Conservation (phyloP, 2,113 vertebrate species). For the Mungos mungo region DNA sequence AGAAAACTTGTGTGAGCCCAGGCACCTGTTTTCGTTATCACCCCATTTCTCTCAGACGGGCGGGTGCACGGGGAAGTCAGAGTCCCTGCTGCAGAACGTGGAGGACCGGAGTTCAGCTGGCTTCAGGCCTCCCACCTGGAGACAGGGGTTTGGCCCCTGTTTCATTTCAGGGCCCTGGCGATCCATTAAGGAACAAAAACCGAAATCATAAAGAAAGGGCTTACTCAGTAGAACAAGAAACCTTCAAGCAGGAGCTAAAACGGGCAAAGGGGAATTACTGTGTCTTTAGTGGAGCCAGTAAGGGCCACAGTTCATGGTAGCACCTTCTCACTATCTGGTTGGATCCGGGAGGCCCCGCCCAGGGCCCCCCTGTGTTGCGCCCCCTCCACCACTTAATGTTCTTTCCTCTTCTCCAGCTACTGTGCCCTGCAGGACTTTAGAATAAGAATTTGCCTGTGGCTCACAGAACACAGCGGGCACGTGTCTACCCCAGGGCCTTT, state of each 20-base stretch:
- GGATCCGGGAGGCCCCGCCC: neutral
- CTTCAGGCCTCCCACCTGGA: neutral
- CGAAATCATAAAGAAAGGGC: neutral
- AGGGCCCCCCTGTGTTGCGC: neutral
- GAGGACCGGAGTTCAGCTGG: neutral
- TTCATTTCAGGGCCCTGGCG: neutral
- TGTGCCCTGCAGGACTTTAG: neutral
- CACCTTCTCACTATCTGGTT: neutral
- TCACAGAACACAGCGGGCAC: neutral
- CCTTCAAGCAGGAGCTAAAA: neutral
- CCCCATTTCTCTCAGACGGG: neutral
- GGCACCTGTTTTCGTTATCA: neutral
- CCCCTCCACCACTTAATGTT: neutral
- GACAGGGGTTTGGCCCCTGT: neutral
- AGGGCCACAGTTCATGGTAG: neutral
- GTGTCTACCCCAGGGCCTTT: neutral
- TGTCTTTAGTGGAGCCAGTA: neutral
- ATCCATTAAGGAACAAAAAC: neutral
- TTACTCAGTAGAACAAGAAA: neutral
- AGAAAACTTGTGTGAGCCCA: neutral
- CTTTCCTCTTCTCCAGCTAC: neutral
- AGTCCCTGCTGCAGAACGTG: fast-evolving
- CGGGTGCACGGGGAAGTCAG: neutral
- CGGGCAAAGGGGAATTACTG: neutral
- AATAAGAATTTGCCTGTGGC: neutral